Evolutionary conservation across 1,140 invertebrate species (phyloP).

Genomic region (Lithobius niger): DNA sequence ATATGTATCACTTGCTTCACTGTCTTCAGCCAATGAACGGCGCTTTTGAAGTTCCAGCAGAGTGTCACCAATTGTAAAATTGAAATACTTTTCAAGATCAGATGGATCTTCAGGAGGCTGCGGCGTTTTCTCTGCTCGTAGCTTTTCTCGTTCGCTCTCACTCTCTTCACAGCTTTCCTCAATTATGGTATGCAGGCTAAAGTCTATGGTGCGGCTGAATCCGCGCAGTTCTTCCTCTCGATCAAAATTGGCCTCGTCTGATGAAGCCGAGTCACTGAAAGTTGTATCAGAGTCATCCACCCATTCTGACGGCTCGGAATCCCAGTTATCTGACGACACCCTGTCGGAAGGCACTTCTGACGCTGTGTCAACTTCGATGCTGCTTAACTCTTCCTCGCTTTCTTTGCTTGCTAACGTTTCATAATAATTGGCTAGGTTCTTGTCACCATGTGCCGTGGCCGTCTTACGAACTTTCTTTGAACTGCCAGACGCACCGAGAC

Average conservation of each 20-base stretch:
- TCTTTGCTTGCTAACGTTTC: constrained; percentile 8
- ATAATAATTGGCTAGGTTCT: constrained; percentile 13
- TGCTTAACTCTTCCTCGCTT: constrained; percentile 13
- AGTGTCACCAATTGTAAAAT: constrained; percentile 60
- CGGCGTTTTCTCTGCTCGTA: constrained; percentile 6
- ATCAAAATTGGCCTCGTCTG: constrained; percentile 39
- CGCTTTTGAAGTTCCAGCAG: constrained; percentile 20
- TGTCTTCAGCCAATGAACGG: constrained; percentile 25
- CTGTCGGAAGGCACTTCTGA: constrained; percentile 13
- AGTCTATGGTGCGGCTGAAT: constrained; percentile 52
- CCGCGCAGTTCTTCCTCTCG: constrained; percentile 65
- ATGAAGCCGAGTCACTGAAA: constrained; percentile 23
- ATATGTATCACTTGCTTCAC: constrained; percentile 44
- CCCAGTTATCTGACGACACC: constrained; percentile 6
- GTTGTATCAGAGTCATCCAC: constrained; percentile 21
- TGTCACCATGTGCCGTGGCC: constrained; percentile 14
- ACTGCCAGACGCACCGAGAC: constrained; percentile 15
- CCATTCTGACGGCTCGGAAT: constrained; percentile 18
- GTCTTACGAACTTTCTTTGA: constrained; percentile 18
- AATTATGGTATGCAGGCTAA: constrained; percentile 80
- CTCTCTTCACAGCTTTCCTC: constrained; percentile 84
- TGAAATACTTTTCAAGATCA: constrained; percentile 82
- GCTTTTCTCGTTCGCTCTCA: constrained; percentile 37
- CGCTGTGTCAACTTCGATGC: constrained; percentile 10
- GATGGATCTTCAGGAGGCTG: constrained; percentile 39